phyloP scores from a whole-genome alignment of 1,140 invertebrate genomes.

The Nomia melanderi region DNA sequence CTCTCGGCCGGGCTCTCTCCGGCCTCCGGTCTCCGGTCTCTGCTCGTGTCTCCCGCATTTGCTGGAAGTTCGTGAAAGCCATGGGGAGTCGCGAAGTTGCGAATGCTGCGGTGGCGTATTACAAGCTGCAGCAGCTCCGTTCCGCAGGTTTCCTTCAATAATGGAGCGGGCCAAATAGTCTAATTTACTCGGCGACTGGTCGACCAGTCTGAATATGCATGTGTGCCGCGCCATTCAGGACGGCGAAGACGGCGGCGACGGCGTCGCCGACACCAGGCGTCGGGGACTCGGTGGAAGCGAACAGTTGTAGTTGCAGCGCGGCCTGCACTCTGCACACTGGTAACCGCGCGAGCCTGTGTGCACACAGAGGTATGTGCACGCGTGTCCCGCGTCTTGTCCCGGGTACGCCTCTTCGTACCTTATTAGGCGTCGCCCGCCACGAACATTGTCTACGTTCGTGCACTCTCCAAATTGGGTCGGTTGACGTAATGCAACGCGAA shows the following conservation, averaged over 20 bases:
- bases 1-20: background rate
- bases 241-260: slow-evolving; percentile 33
- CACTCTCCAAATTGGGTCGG: slow-evolving; percentile 71
- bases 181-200: slow-evolving; percentile 71
- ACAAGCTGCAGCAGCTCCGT: slow-evolving; percentile 54
- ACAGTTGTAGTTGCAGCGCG: slow-evolving; percentile 33
- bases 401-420: slow-evolving; percentile 68
- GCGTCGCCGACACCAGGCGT: slow-evolving; percentile 18
- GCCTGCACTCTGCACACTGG: slow-evolving; percentile 35
- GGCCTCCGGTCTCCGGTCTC: background rate
- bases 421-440: slow-evolving; percentile 66
- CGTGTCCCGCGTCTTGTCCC: slow-evolving; percentile 41
- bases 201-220: slow-evolving; percentile 70
- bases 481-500: slow-evolving; percentile 62
- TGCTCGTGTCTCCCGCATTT: background rate
- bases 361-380: slow-evolving; percentile 47
- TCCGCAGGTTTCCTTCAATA: slow-evolving; percentile 70
- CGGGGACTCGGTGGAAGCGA: slow-evolving; percentile 10
- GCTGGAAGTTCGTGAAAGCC: slow-evolving; percentile 61
- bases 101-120: slow-evolving; percentile 55
- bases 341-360: slow-evolving; percentile 30
- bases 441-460: slow-evolving; percentile 67
- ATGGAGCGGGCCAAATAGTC: slow-evolving; percentile 72
- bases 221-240: slow-evolving; percentile 45
- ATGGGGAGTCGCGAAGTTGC: slow-evolving; percentile 63